Conservation (phyloP, 2,888 invertebrate species). For the Chromoteleia sp. region DNA sequence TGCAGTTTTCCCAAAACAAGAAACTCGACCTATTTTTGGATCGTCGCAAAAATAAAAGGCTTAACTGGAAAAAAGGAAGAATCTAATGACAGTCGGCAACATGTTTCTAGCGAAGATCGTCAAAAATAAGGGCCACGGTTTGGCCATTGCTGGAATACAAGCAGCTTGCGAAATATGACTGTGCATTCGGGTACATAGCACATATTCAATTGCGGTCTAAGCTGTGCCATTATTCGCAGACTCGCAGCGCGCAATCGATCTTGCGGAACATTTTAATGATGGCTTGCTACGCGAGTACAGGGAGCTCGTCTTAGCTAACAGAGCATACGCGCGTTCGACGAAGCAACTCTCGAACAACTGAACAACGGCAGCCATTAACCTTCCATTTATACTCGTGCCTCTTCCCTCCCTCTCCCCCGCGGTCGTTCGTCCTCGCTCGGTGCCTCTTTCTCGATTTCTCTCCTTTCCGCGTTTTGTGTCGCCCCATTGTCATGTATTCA, state of each 20-base stretch:
- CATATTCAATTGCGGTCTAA: conserved; percentile 58
- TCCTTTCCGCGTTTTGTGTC: conserved; percentile 50
- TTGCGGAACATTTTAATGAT: conserved; percentile 84
- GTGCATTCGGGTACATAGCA: conserved; percentile 59
- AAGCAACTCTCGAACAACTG: conserved; percentile 78
- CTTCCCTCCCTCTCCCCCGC: background rate
- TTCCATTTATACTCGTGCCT: conserved; percentile 57
- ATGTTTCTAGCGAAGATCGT: conserved; percentile 4
- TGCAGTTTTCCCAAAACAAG: no score
- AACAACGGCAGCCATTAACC: conserved; percentile 70
- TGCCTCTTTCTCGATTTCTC: conserved; percentile 54
- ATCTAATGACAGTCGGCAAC: background rate
- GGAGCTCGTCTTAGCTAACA: conserved; percentile 78
- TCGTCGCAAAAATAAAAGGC: no score
- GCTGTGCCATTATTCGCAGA: conserved; percentile 65
- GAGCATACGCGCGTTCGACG: conserved; percentile 77
- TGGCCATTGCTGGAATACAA: conserved; percentile 7
- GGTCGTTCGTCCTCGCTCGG: conserved; percentile 7
- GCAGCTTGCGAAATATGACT: conserved; percentile 44
- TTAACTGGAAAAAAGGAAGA: background rate
- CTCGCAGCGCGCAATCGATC: conserved; percentile 79
- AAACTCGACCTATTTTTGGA: no score
- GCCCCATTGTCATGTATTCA: conserved; percentile 61
- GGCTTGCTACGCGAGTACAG: conserved; percentile 81
- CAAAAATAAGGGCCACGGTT: background rate